These are phyloP conservation scores for Psittacula cyanocephala DNA, from an alignment of 2,113 vertebrate genomes.

Conservation along the genomic window DNA sequence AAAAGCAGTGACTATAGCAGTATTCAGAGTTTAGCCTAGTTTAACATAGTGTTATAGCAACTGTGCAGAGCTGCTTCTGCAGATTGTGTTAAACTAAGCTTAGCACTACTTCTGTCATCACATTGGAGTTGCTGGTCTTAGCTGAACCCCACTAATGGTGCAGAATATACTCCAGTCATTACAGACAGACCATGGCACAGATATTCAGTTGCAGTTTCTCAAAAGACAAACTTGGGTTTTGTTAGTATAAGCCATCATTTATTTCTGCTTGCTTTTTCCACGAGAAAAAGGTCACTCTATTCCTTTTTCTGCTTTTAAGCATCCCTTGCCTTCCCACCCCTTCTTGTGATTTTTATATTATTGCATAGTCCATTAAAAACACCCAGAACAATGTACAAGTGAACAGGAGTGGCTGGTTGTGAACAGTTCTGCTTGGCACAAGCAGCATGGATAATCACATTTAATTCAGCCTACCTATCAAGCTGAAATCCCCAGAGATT, in stretches of 20 bases:
- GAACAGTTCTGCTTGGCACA: not conserved
- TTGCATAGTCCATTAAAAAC: not conserved
- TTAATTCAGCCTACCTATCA: not conserved
- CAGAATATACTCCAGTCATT: not conserved
- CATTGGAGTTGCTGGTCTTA: not conserved
- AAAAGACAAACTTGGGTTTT: not conserved
- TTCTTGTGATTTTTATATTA: not conserved
- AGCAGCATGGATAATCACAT: not conserved
- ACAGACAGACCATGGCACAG: not conserved
- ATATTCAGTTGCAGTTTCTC: not conserved
- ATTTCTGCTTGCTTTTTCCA: not conserved
- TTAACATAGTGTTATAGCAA: slow-evolving; percentile 62
- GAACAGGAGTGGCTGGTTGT: not conserved
- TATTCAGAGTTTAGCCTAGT: slow-evolving; percentile 67
- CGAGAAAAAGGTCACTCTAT: not conserved
- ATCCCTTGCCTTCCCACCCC: not conserved
- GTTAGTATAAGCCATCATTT: not conserved
- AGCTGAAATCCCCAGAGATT: not conserved
- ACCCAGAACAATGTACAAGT: not conserved
- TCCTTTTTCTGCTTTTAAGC: not conserved
- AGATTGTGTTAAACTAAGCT: slow-evolving; percentile 65
- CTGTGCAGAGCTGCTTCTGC: slow-evolving; percentile 55
- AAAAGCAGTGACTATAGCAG: slow-evolving; percentile 63
- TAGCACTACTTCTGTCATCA: slow-evolving; percentile 25
- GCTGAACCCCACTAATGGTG: not conserved